Conservation (phyloP, 2,888 invertebrate genomes). For the Lasioglossum calceatum region DNA sequence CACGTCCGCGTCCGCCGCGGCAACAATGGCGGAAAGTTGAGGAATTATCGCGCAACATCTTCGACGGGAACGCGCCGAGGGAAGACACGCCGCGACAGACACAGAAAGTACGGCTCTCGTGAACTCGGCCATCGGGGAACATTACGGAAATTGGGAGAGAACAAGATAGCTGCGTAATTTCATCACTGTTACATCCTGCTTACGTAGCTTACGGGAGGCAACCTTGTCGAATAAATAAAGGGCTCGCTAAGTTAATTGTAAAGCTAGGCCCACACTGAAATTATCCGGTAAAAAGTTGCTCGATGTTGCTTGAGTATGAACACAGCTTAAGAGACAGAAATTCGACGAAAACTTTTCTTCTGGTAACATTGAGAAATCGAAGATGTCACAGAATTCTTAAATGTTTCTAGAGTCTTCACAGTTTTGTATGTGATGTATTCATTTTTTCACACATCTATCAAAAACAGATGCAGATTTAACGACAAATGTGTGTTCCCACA, state of each 20-base stretch:
- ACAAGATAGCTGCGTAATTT: slow-evolving; percentile 57
- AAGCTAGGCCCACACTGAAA: neutral
- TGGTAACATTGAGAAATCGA: neutral
- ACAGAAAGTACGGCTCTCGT: slow-evolving; percentile 61
- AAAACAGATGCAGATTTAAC: neutral
- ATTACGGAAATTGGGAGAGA: slow-evolving; percentile 65
- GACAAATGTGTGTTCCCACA: neutral
- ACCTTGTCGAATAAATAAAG: slow-evolving; percentile 59
- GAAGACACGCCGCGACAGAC: slow-evolving; percentile 45
- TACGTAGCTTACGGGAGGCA: slow-evolving; percentile 35
- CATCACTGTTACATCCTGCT: slow-evolving; percentile 59
- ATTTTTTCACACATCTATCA: neutral
- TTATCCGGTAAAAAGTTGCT: neutral
- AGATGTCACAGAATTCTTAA: neutral
- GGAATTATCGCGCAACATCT: slow-evolving; percentile 53
- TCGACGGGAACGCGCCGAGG: slow-evolving; percentile 29
- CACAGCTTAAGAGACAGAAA: neutral
- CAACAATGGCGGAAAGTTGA: slow-evolving; percentile 56
- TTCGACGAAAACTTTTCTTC: neutral
- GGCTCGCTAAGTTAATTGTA: neutral
- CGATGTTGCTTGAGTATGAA: neutral
- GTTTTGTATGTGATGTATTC: too few relatives aligned
- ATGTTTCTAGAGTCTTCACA: too few relatives aligned
- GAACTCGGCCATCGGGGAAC: slow-evolving; percentile 62
- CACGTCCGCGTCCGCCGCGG: slow-evolving; percentile 21